A percentile compares a stretch with the other conserved stretches of the same genome.
phyloP scores from a whole-genome alignment of 2,888 invertebrate species.

The Tortrix viridana region DNA sequence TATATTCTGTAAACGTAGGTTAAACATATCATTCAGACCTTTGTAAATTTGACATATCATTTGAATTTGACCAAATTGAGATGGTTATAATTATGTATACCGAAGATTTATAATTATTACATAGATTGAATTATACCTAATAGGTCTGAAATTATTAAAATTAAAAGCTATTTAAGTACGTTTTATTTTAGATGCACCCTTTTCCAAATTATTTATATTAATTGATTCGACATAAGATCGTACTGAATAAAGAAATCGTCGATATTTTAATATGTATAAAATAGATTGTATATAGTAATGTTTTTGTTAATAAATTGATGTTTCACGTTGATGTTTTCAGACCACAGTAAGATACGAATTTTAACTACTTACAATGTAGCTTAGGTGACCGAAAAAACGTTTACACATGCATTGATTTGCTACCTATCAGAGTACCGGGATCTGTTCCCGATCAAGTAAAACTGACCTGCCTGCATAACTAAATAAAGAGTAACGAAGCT shows the following conservation, averaged over 20 bases:
- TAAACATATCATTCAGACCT: constrained; percentile 65
- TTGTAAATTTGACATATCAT: constrained; percentile 69
- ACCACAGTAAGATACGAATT: constrained; percentile 58
- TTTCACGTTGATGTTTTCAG: constrained; percentile 77
- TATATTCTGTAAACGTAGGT: constrained; percentile 47
- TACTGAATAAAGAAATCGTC: constrained; percentile 47
- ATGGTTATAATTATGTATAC: constrained; percentile 21
- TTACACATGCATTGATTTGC: constrained; percentile 12
- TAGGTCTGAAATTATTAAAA: constrained; percentile 1
- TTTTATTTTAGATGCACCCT: no score
- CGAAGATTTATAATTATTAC: constrained; percentile 2
- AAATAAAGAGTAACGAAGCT: constrained; percentile 45
- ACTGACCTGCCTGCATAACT: constrained; percentile 32
- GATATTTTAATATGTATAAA: constrained; percentile 71
- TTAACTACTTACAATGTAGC: constrained; percentile 41
- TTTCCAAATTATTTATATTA: background rate
- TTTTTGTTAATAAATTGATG: constrained; percentile 78
- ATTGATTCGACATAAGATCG: background rate
- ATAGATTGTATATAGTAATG: constrained; percentile 73
- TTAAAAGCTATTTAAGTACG: no score
- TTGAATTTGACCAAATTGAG: constrained; percentile 51
- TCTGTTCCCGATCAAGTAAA: constrained; percentile 32
- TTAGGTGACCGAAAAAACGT: constrained; percentile 19
- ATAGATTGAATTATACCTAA: constrained; percentile 12
- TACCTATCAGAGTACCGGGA: constrained; percentile 42